Conservation (phyloP, 2,888 invertebrate species). For the Coenonympha arcania region DNA sequence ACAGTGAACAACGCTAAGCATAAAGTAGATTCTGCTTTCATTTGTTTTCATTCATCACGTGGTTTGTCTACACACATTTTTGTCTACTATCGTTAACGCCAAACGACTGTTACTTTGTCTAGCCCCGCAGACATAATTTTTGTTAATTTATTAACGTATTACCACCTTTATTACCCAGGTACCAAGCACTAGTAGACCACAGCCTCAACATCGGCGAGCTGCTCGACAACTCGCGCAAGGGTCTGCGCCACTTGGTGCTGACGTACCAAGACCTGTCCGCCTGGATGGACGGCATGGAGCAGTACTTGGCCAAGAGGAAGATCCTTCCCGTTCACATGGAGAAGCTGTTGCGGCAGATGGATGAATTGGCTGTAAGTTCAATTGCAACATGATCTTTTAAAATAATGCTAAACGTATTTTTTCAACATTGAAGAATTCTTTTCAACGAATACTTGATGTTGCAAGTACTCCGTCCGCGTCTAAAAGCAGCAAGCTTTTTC, state of each 20-base stretch:
- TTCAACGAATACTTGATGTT: not conserved
- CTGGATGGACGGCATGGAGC: conserved; percentile 95
- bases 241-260: conserved; percentile 89
- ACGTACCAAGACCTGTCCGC: conserved; percentile 94
- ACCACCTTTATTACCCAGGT: conserved; percentile 51
- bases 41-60: no score
- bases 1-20: no score
- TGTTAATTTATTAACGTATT: no score
- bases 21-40: no score
- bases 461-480: no score
- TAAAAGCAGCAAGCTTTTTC: no score
- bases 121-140: no score
- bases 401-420: not conserved
- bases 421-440: not conserved
- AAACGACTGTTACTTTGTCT: no score
- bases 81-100: no score
- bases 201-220: conserved; percentile 87
- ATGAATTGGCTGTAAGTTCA: conserved; percentile 82
- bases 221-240: conserved; percentile 87
- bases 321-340: conserved; percentile 92
- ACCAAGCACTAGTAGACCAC: conserved; percentile 87
- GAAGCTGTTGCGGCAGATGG: conserved; percentile 92
- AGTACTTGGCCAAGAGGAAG: conserved; percentile 84
- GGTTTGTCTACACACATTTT: no score
- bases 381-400: not conserved